Conservation (phyloP, 2,797 vertebrate species). For the Perodicticus potto region DNA sequence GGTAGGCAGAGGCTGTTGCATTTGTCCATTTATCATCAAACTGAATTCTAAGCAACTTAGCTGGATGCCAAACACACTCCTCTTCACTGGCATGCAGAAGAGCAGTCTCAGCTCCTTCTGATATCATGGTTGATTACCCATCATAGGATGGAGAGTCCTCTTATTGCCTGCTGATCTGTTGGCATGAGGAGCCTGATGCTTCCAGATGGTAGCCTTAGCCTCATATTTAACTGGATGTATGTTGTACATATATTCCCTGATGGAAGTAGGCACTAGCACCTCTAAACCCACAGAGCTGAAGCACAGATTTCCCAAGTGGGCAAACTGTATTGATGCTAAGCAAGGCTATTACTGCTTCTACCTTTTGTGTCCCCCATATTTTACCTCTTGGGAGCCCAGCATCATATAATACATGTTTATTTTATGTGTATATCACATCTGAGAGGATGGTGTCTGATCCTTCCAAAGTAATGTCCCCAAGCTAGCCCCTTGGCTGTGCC, state of each 20-base stretch:
- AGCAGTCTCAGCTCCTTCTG: neutral
- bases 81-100: neutral
- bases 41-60: neutral
- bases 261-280: neutral
- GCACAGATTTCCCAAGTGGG: neutral
- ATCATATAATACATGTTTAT: neutral
- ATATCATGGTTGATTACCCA: neutral
- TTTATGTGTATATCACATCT: neutral
- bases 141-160: neutral
- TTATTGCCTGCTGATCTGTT: neutral
- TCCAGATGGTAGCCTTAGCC: neutral
- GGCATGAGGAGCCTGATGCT: neutral
- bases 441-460: neutral
- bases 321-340: neutral
- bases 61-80: neutral
- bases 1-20: neutral
- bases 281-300: neutral
- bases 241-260: neutral
- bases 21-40: neutral
- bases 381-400: neutral
- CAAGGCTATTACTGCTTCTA: neutral
- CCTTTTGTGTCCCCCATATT: neutral
- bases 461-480: neutral
- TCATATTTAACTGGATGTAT: neutral
- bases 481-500: neutral